Conservation (phyloP, 2,888 invertebrate species). For the Philaethria dido region DNA sequence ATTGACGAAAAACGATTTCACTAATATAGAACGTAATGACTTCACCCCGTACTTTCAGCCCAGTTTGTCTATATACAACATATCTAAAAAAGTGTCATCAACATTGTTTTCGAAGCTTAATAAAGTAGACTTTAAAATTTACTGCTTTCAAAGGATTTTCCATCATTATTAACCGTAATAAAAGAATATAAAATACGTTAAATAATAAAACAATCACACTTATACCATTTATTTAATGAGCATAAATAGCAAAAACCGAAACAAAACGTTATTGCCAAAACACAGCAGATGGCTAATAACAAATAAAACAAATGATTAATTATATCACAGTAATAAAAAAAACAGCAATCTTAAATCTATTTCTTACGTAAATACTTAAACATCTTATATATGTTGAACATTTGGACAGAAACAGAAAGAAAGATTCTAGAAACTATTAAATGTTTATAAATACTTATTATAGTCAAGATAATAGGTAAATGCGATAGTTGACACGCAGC, state of each 20-base stretch:
- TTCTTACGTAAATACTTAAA: constrained; percentile 7
- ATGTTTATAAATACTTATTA: not conserved
- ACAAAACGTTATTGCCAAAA: constrained; percentile 45
- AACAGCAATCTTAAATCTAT: constrained; percentile 32
- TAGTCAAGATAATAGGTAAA: not conserved
- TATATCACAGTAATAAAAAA: constrained; percentile 43
- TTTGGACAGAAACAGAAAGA: not conserved
- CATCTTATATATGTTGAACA: constrained; percentile 3
- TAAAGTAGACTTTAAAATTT: no score
- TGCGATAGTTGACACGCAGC: no score
- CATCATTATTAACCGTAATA: no score
- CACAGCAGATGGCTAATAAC: constrained; percentile 44
- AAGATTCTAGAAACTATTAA: not conserved
- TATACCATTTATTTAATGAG: constrained; percentile 29
- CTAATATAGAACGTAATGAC: no score
- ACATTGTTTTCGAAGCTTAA: no score
- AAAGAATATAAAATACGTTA: not conserved
- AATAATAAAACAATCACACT: constrained; percentile 16
- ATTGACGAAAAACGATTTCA: no score
- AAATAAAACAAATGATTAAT: constrained; percentile 31
- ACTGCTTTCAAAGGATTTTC: no score
- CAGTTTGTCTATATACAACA: no score
- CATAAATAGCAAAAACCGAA: constrained; percentile 28
- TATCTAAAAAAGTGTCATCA: no score
- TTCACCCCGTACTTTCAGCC: no score